Evolutionary conservation across 2,113 vertebrate species (phyloP).

Genomic region (Camelus bactrianus): DNA sequence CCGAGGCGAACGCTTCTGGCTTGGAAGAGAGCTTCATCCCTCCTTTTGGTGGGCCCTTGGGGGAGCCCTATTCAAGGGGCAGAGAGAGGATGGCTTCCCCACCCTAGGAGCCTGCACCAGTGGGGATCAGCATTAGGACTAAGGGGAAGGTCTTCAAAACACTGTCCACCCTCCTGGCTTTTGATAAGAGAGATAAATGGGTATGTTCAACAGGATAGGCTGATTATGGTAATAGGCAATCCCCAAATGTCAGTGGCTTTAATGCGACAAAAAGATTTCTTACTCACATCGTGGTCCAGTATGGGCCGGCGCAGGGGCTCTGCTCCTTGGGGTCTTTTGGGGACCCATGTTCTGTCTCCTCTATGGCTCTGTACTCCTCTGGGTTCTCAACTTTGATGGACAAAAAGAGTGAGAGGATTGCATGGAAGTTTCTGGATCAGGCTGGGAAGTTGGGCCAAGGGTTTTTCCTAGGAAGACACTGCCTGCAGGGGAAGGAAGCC

Average conservation of each 20-base stretch:
- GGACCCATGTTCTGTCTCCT: background rate
- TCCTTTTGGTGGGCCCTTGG: background rate
- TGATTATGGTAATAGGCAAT: background rate
- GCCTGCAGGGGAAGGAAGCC: background rate
- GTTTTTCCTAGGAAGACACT: background rate
- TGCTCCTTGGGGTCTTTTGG: background rate
- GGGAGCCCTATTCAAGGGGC: background rate
- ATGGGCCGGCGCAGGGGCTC: background rate
- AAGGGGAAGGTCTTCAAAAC: background rate
- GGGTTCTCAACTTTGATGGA: background rate
- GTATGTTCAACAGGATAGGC: background rate
- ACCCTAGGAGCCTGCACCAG: background rate
- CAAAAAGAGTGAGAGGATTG: rapidly evolving
- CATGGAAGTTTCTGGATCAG: background rate
- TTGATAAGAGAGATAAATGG: background rate
- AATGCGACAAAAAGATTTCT: background rate
- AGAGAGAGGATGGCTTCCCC: background rate
- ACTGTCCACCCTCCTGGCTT: background rate
- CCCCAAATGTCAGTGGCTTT: background rate
- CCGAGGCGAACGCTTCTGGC: background rate
- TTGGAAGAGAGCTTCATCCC: background rate
- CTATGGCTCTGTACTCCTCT: background rate
- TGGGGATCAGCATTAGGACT: background rate
- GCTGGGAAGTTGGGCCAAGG: background rate
- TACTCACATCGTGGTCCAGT: rapidly evolving